phyloP scores from a whole-genome alignment of 2,113 vertebrate species.

The Lonchura striata region DNA sequence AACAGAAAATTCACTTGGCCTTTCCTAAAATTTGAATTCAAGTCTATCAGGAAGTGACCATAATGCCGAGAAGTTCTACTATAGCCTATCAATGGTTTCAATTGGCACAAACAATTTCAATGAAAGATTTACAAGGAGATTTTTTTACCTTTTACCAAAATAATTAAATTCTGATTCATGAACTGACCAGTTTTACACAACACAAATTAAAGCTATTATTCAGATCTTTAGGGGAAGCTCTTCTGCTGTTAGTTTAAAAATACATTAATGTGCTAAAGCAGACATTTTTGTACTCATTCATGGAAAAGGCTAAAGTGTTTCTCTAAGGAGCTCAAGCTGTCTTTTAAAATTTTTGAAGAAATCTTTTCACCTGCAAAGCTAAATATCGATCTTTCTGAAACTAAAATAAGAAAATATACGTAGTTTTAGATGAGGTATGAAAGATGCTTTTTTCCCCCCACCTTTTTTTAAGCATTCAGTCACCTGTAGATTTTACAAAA shows the following conservation, averaged over 20 bases:
- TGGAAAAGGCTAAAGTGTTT: background rate
- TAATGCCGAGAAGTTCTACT: background rate
- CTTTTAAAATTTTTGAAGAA: background rate
- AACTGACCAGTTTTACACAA: background rate
- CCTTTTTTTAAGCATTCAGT: background rate
- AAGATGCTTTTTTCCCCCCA: accelerated
- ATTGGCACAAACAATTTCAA: background rate
- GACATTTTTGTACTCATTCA: background rate
- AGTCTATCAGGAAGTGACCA: background rate
- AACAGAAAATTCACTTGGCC: background rate
- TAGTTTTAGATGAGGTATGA: background rate
- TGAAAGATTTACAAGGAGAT: background rate
- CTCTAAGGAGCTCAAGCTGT: background rate
- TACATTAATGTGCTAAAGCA: background rate
- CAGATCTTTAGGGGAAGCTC: background rate
- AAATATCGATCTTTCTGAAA: background rate
- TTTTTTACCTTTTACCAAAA: background rate
- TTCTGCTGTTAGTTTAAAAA: background rate
- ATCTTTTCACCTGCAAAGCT: background rate
- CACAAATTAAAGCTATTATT: background rate
- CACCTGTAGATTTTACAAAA: background rate
- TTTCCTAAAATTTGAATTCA: background rate
- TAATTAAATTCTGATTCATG: background rate
- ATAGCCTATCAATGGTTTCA: background rate
- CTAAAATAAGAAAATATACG: background rate